Evolutionary conservation across 2,797 vertebrate genomes (phyloP).

Genomic region (Falco peregrinus): DNA sequence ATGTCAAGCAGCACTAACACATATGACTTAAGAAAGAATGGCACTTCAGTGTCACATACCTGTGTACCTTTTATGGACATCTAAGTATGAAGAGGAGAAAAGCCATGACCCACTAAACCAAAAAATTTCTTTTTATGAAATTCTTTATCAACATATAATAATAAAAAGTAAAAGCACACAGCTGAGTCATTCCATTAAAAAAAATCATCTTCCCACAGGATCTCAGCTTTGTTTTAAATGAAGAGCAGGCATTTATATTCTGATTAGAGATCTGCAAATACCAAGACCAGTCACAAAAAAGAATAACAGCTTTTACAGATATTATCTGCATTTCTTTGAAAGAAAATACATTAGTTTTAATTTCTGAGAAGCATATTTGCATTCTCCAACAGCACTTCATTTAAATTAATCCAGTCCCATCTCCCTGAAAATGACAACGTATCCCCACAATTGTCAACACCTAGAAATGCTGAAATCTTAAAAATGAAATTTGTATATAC

Average conservation of each 20-base stretch:
- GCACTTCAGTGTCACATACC: background rate
- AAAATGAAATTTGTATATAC: background rate
- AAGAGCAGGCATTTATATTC: background rate
- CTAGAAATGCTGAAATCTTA: slow-evolving; percentile 12
- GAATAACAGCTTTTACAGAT: slow-evolving; percentile 16
- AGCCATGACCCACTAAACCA: background rate
- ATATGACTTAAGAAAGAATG: background rate
- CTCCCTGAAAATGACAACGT: background rate
- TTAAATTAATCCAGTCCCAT: background rate
- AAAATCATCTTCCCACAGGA: background rate
- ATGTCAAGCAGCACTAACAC: background rate
- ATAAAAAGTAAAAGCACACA: background rate
- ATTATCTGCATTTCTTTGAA: slow-evolving; percentile 52
- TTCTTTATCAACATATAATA: background rate
- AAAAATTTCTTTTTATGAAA: background rate
- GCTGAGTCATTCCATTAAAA: background rate
- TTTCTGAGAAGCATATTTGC: slow-evolving; percentile 35
- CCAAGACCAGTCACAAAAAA: background rate
- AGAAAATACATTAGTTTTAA: slow-evolving; percentile 52
- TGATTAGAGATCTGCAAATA: background rate
- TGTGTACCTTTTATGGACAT: background rate
- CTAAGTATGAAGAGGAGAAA: background rate
- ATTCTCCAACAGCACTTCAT: slow-evolving; percentile 42
- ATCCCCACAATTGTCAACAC: slow-evolving; percentile 24
- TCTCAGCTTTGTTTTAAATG: background rate